Base-by-base conservation (phyloP, 2,113 vertebrate genomes). In the Bambusicola thoracicus region DNA sequence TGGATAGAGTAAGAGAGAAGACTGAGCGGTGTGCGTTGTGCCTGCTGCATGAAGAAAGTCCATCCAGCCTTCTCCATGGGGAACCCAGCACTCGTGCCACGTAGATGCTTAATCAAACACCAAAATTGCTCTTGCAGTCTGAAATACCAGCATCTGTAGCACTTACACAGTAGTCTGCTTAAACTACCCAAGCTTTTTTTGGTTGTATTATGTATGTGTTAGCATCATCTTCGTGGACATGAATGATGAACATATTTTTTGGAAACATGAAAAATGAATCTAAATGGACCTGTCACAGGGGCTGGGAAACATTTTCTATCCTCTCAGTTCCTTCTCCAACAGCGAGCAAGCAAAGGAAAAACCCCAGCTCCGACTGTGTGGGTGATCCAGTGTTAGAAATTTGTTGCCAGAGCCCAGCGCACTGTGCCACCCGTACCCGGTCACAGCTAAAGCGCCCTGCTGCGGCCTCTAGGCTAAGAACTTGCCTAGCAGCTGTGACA, bases 21-120 rank as follows among this genome's bases (percentile, higher is more conserved):
- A 9, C 21, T 84, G 13, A 34, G 16, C 46, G 14, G 13, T 0
- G 0, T 24, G 11, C 49, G 6, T 34, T 36, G 36, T 0, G 2
- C 10, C 73, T 1, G 0, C 1, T 5, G 72, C 43, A 65, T 77
- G 70, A 40, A 85, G 53, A 48, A 76, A 44, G 36, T 67, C 24
- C 27, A 30, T 30, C 51, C 63, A 41, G 40, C 22, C 30, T 75
- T 66, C 51, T 8, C 40, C 2, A 0, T 6, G 8, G 36, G 30
- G 56, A 78, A 24, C 16, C 8, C 38, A 9, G 25, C 8, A n/a
- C 48, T 87, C 0, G 0, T 30, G 69, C 36, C 40, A 4, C 43
- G 25, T 27, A 56, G 30, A 13, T 78, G 49, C 65, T 70, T 51
- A 49, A 74, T 88, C 51, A n/a, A 67, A 68, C 34, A 2, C 29